These are phyloP conservation scores for Smutsia gigantea DNA, from an alignment of 2,797 vertebrate species.

Conservation along the genomic window DNA sequence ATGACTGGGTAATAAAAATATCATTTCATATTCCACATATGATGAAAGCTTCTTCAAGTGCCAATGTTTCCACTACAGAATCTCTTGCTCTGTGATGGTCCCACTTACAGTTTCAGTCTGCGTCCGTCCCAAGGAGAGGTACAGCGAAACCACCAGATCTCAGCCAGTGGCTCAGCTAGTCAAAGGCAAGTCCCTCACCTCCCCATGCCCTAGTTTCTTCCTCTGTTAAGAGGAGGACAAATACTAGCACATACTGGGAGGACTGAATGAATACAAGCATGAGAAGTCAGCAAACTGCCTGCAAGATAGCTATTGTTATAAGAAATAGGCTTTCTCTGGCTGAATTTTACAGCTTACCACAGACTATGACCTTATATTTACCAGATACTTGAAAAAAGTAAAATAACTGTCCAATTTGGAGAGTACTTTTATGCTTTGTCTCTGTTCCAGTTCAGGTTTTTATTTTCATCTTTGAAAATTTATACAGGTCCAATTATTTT, in stretches of 20 bases:
- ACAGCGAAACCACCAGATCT: fast-evolving
- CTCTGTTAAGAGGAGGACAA: not conserved
- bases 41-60: not conserved
- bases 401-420: not conserved
- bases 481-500: not conserved
- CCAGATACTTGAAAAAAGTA: constrained; percentile 3
- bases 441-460: constrained; percentile 56
- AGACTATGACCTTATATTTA: constrained; percentile 4
- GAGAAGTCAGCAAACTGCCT: not conserved
- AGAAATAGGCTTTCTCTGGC: not conserved
- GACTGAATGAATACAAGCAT: not conserved
- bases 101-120: not conserved
- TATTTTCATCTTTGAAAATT: constrained; percentile 39
- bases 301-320: not conserved
- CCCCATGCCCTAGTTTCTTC: not conserved
- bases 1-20: constrained; percentile 53
- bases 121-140: not conserved
- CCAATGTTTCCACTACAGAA: not conserved
- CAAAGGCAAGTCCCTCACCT: not conserved
- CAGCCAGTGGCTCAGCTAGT: not conserved
- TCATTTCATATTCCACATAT: not conserved
- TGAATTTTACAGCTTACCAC: not conserved
- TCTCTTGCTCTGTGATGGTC: not conserved
- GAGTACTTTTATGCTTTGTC: not conserved
- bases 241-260: not conserved